Evolutionary conservation across 2,888 invertebrate genomes (phyloP).

Genomic region (Geotrupes spiniger): DNA sequence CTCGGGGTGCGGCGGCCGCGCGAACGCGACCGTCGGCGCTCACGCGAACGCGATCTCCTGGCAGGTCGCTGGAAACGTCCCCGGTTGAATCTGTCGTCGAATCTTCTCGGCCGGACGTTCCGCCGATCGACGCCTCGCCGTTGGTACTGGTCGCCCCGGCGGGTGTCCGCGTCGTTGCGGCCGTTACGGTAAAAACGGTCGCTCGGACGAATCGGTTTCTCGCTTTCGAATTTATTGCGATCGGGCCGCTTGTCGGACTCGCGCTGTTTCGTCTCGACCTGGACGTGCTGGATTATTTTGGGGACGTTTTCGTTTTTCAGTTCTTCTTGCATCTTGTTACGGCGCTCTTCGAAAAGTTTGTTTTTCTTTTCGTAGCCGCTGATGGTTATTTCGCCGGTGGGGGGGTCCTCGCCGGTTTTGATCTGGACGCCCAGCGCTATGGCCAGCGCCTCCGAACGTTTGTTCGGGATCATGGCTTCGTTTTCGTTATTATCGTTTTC

Average conservation of each 20-base stretch:
- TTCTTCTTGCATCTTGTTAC: constrained; percentile 2
- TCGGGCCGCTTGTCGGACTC: constrained; percentile 33
- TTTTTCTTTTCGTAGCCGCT: constrained; percentile 44
- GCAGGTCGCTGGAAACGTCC: constrained; percentile 26
- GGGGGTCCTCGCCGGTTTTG: constrained; percentile 46
- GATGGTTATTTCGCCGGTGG: constrained; percentile 41
- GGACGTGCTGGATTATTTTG: constrained; percentile 21
- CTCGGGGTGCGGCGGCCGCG: constrained; percentile 48
- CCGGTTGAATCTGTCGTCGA: constrained; percentile 15
- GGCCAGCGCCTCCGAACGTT: constrained; percentile 52
- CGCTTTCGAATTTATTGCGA: constrained; percentile 45
- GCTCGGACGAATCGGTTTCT: constrained; percentile 34
- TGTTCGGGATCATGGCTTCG: constrained; percentile 21
- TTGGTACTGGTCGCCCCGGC: constrained; percentile 16
- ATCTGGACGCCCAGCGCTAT: constrained; percentile 55
- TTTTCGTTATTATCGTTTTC: constrained; percentile 15
- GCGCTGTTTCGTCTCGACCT: constrained; percentile 10
- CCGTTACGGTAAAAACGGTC: constrained; percentile 19
- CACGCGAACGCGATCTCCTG: constrained; percentile 37
- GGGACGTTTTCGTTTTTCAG: constrained; percentile 14
- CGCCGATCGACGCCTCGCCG: constrained; percentile 22
- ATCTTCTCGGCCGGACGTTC: constrained; percentile 20
- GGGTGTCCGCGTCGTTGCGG: constrained; percentile 15
- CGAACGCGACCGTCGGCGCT: constrained; percentile 36
- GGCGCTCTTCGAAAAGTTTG: constrained; percentile 21